phyloP scores from a whole-genome alignment of 2,797 vertebrate species.

The Halcyon chelicuti region DNA sequence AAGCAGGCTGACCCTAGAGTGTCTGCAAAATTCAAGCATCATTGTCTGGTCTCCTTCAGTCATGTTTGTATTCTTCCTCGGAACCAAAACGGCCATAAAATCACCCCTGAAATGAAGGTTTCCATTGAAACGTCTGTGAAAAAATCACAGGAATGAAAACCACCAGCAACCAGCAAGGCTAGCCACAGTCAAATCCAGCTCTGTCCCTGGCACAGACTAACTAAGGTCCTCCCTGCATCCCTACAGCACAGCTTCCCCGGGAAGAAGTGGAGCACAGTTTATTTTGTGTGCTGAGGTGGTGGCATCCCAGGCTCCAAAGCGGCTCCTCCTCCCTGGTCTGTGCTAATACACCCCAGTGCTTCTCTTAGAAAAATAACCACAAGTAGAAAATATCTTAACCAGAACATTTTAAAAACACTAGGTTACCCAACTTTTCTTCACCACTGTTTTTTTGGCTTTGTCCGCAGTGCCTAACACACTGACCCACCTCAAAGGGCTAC shows the following conservation, averaged over 20 bases:
- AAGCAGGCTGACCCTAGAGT: not conserved
- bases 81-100: not conserved
- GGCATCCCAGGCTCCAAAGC: not conserved
- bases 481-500: conserved; percentile 41
- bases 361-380: conserved; percentile 36
- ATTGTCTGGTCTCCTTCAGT: not conserved
- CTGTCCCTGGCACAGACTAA: not conserved
- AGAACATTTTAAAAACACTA: conserved; percentile 11
- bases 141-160: not conserved
- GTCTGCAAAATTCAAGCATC: not conserved
- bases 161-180: not conserved
- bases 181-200: not conserved
- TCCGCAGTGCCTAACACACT: conserved; percentile 30
- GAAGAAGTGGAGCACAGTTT: not conserved
- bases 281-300: not conserved
- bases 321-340: conserved; percentile 29
- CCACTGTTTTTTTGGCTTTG: conserved; percentile 14
- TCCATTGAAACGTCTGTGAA: not conserved
- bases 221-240: not conserved
- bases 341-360: conserved; percentile 32
- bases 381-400: conserved; percentile 44
- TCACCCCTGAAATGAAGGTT: not conserved
- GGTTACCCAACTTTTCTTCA: conserved; percentile 33
- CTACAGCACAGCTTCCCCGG: not conserved
- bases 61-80: not conserved